Evolutionary conservation across 2,888 invertebrate species (phyloP), one percentile per base, ranked within the genome.

Genomic region (Tetrapedia diversipes): DNA sequence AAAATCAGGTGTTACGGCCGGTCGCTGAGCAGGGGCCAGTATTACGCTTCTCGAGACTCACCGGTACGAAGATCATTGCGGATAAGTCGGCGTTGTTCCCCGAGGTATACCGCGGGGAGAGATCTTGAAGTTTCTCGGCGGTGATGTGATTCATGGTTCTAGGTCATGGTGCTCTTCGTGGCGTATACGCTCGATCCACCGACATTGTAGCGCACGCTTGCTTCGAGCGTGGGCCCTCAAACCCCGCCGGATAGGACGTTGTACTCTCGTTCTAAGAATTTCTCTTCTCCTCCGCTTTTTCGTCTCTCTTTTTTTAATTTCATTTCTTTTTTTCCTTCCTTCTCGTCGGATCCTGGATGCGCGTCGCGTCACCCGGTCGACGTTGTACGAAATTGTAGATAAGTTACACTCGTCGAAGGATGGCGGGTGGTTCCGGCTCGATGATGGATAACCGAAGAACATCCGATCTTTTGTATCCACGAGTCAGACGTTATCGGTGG

Each of bases 131-230:
- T 71, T 69, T 72, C 73, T 75, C 77, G 70, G 56, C 41, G 64
- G 70, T 22, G 64, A 69, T 80, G 79, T 84, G 80, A 86, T 86
- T 84, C 81, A 85, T 80, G 79, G 80, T 82, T 81, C 79, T 77
- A 72, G 81, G 81, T 84, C 80, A 82, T 75, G 70, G 68, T 68
- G 72, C 54, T 81, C 68, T 67, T 73, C 65, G 74, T 74, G 76
- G 76, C n/a, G n/a, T 41, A 37, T 10, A 10, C 77, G 64, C 77
- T 73, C 78, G 77, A 75, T 77, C 64, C 64, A 56, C 29, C 29
- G 56, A 43, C 53, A 43, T 57, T 32, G 37, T 45, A 39, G n/a
- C 11, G 56, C 2, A 45, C 43, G 65, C 51, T 54, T 57, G 54
- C 39, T 22, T 16, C 56, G 64, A 70, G 77, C 77, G 77, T 76